phyloP scores from a whole-genome alignment of 2,888 invertebrate species.

The Brachyptera putata region DNA sequence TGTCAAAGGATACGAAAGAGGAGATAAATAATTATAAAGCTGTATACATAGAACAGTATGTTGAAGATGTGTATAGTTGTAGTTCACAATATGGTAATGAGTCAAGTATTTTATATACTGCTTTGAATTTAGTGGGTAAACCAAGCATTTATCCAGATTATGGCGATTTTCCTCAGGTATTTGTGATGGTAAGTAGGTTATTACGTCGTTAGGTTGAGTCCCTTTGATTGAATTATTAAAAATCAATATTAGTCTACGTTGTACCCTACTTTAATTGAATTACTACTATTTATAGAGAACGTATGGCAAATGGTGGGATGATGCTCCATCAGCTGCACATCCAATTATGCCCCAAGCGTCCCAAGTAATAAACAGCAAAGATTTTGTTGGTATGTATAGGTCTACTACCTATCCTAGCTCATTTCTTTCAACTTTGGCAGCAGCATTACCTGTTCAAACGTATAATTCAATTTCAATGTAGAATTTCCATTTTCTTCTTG shows the following conservation, averaged over 20 bases:
- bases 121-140: conserved; percentile 78
- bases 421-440: not conserved
- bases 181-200: conserved; percentile 69
- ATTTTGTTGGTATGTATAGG: conserved; percentile 66
- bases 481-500: not conserved
- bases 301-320: conserved; percentile 81
- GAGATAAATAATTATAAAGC: too few species aligned
- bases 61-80: conserved; percentile 71
- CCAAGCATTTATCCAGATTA: conserved; percentile 83
- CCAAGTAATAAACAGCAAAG: conserved; percentile 63
- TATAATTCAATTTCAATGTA: not conserved
- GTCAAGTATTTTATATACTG: conserved; percentile 83
- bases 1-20: too few species aligned
- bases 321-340: conserved; percentile 64
- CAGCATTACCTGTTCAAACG: not conserved
- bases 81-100: conserved; percentile 89
- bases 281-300: conserved; percentile 58
- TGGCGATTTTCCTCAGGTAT: conserved; percentile 87
- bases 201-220: conserved; percentile 6
- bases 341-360: conserved; percentile 70
- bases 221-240: not conserved
- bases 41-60: conserved; percentile 73
- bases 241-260: not conserved
- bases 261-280: too few species aligned
- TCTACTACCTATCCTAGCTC: not conserved